Percentiles rank a stretch among this genome's conserved stretches.
These are phyloP conservation scores for Pasiphila rectangulata DNA, from an alignment of 2,888 invertebrate species.

Conservation along the genomic window DNA sequence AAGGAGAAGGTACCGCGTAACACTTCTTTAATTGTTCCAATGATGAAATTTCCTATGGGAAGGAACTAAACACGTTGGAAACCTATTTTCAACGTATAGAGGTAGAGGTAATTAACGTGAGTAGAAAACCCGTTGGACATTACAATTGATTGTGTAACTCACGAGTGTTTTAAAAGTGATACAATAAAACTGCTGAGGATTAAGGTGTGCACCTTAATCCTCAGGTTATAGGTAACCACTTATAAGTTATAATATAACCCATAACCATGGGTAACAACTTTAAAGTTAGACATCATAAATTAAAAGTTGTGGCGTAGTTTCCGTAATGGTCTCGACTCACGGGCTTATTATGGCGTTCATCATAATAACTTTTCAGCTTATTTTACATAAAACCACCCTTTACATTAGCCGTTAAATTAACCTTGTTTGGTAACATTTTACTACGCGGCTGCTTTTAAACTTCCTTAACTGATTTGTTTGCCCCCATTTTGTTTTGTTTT, in stretches of 20 bases:
- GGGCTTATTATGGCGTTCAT: conserved; percentile 27
- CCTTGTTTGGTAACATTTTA: conserved; percentile 16
- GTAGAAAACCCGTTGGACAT: no score
- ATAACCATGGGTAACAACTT: conserved; percentile 26
- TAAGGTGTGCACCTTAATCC: no score
- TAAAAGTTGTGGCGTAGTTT: conserved; percentile 28
- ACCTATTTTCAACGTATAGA: no score
- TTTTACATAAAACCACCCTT: conserved; percentile 22
- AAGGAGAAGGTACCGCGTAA: no score
- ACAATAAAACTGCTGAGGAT: no score
- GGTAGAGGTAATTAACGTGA: no score
- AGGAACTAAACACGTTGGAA: no score
- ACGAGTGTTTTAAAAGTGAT: no score
- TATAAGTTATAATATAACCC: neutral
- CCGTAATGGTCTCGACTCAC: conserved; percentile 28
- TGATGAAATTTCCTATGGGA: no score
- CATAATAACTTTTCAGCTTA: conserved; percentile 26
- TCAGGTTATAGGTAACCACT: no score
- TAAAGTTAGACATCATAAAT: conserved; percentile 33
- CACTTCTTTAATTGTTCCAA: no score
- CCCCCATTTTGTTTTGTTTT: neutral
- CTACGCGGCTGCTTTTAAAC: neutral
- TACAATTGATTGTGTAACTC: no score
- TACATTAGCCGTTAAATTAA: conserved; percentile 12
- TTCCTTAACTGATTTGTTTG: conserved; percentile 4